These are phyloP conservation scores for Acronicta alni DNA, from an alignment of 2,888 invertebrate species.

Conservation along the genomic window DNA sequence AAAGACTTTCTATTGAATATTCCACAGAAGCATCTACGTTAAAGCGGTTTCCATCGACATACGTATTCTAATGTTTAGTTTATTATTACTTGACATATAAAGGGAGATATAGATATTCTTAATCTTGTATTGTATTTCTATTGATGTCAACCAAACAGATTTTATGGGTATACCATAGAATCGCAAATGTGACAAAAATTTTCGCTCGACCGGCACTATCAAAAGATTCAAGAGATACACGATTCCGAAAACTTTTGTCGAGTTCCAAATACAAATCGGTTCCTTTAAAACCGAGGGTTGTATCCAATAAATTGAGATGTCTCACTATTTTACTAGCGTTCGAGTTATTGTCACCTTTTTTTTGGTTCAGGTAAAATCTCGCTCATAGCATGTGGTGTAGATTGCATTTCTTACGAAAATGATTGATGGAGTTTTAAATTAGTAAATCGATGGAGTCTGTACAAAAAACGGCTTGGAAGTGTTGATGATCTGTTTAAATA, in stretches of 20 bases:
- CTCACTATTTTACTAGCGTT: constrained; percentile 79
- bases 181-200: constrained; percentile 38
- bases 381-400: constrained; percentile 74
- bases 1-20: not conserved
- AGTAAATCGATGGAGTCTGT: constrained; percentile 70
- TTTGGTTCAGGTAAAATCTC: constrained; percentile 79
- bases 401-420: constrained; percentile 79
- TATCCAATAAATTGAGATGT: constrained; percentile 85
- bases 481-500: constrained; percentile 73
- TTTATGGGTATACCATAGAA: constrained; percentile 46
- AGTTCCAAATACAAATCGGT: constrained; percentile 60
- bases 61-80: constrained; percentile 4
- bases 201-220: constrained; percentile 63
- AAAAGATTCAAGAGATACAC: constrained; percentile 58
- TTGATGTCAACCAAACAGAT: constrained; percentile 41
- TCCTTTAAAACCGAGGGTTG: constrained; percentile 58
- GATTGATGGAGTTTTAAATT: constrained; percentile 84
- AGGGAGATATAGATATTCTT: constrained; percentile 33
- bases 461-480: constrained; percentile 66
- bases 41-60: constrained; percentile 20
- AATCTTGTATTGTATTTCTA: constrained; percentile 36
- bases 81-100: constrained; percentile 25
- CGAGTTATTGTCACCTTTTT: constrained; percentile 83
- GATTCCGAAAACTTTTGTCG: constrained; percentile 54
- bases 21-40: not conserved